Percentiles rank a stretch among this genome's conserved stretches.
phyloP scores from a whole-genome alignment of 2,113 vertebrate genomes.

The Carettochelys insculpta region DNA sequence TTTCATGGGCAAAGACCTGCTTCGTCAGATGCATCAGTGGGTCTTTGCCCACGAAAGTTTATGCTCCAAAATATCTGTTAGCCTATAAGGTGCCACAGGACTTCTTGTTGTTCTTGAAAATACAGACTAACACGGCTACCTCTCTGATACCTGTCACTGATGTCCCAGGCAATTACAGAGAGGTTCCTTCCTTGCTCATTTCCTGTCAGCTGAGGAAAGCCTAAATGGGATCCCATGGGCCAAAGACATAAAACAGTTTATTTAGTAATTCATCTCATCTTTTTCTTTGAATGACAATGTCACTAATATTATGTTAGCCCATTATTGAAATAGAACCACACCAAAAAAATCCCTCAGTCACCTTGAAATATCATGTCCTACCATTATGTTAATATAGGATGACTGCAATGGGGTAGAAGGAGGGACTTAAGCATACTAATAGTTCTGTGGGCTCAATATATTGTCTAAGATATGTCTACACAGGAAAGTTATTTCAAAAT shows the following conservation, averaged over 20 bases:
- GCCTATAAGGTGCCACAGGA: no score
- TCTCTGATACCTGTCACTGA: no score
- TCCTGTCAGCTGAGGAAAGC: not conserved
- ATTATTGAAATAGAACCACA: not conserved
- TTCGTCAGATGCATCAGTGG: no score
- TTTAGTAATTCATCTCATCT: not conserved
- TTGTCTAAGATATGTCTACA: no score
- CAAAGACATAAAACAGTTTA: not conserved
- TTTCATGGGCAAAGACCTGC: no score
- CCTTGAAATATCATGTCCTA: not conserved
- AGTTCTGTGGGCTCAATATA: not conserved
- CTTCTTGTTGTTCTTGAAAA: no score
- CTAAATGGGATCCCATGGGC: not conserved
- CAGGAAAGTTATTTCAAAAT: no score
- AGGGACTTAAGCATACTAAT: not conserved
- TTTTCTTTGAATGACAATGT: not conserved
- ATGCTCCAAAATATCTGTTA: no score
- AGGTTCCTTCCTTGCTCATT: not conserved
- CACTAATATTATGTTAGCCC: not conserved
- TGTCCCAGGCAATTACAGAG: not conserved
- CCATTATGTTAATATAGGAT: not conserved
- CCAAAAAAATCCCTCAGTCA: not conserved
- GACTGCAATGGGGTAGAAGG: not conserved
- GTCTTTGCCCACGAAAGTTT: no score
- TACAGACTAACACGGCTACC: no score